phyloP scores from a whole-genome alignment of 2,888 invertebrate genomes.

The Cyclophora punctaria region DNA sequence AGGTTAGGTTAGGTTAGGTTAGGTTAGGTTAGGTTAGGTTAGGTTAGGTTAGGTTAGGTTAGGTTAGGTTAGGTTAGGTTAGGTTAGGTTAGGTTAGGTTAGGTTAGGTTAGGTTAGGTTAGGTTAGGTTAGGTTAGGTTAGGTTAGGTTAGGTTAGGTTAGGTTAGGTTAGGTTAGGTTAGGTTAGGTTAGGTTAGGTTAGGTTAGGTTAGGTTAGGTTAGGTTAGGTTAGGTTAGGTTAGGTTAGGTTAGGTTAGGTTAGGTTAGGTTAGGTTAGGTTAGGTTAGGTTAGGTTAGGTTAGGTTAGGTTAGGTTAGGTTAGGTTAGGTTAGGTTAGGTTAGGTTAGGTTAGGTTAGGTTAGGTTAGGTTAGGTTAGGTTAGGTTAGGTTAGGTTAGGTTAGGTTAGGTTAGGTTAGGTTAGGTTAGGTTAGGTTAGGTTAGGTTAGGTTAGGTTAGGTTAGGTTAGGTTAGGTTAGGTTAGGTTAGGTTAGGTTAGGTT shows the following conservation, averaged over 20 bases:
- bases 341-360: slow-evolving; percentile 20
- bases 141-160: slow-evolving; percentile 12
- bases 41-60: slow-evolving; percentile 16
- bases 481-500: too few relatives aligned
- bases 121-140: slow-evolving; percentile 17
- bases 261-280: slow-evolving; percentile 17
- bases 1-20: slow-evolving; percentile 14
- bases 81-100: slow-evolving; percentile 15
- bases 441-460: slow-evolving; percentile 18
- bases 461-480: too few relatives aligned
- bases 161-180: slow-evolving; percentile 16
- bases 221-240: slow-evolving; percentile 18
- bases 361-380: slow-evolving; percentile 20
- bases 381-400: slow-evolving; percentile 16
- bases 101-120: slow-evolving; percentile 15
- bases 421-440: slow-evolving; percentile 20
- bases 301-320: slow-evolving; percentile 20
- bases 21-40: slow-evolving; percentile 11
- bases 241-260: slow-evolving; percentile 19
- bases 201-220: slow-evolving; percentile 19
- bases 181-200: slow-evolving; percentile 17
- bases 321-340: slow-evolving; percentile 21
- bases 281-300: slow-evolving; percentile 19
- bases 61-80: slow-evolving; percentile 15
- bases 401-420: slow-evolving; percentile 21